A percentile compares a stretch with the other conserved stretches of the same genome.
These are phyloP conservation scores for Scortum barcoo DNA, from an alignment of 2,113 vertebrate genomes.

Conservation along the genomic window DNA sequence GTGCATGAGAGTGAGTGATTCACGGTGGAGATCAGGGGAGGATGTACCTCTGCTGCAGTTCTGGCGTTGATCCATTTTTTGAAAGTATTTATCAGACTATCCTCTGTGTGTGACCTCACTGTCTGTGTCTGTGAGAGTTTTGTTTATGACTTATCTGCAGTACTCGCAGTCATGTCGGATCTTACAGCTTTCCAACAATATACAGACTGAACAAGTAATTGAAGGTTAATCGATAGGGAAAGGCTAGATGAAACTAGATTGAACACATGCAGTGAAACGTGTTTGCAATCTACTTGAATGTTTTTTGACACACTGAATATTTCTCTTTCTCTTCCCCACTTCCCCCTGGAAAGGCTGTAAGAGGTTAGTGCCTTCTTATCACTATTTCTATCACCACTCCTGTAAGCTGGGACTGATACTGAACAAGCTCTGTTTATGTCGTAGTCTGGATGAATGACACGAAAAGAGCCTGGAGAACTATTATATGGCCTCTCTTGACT, in stretches of 20 bases:
- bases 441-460: neutral
- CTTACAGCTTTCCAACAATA: neutral
- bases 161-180: too few relatives aligned
- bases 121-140: constrained; percentile 17
- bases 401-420: constrained; percentile 12
- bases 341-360: constrained; percentile 19
- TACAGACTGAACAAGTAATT: neutral
- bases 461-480: constrained; percentile 27
- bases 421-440: constrained; percentile 34
- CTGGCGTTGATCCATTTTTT: constrained; percentile 58
- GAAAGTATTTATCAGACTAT: constrained; percentile 44
- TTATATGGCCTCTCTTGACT: constrained; percentile 5
- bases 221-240: neutral
- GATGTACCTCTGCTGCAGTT: constrained; percentile 52
- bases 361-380: constrained; percentile 38
- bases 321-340: neutral
- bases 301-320: constrained; percentile 6
- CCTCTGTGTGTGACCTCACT: constrained; percentile 50
- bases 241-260: neutral
- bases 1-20: constrained; percentile 30
- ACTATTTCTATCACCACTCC: neutral
- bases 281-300: neutral
- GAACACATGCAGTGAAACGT: neutral
- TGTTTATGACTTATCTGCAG: neutral
- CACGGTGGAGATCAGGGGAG: constrained; percentile 8